Evolutionary conservation across 2,888 invertebrate species (phyloP), one percentile per base, ranked within the genome.

Genomic region (Opisthograptis luteolata): DNA sequence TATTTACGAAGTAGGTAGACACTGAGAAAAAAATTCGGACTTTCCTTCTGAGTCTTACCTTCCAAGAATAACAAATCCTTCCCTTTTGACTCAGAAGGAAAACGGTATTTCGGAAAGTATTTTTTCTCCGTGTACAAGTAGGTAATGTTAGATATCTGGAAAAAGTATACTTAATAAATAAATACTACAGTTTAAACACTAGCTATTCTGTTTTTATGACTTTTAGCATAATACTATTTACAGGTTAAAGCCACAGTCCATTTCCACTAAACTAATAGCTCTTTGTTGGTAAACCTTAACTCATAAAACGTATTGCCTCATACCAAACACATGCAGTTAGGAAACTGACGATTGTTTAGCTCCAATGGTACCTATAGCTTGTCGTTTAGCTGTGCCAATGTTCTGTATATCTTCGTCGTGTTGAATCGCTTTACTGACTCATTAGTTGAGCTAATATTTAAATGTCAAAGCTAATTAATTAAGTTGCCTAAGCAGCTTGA

Each of bases 261-360:
- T 25, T 25, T 10, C 25, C 3, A 25, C 10, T 10, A 25, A 25
- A 20, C 7, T 20, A 6, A 7, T 25, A 10, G 24, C 2, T 10
- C 25, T 25, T 25, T 25, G 25, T 25, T 1, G 25, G 0, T 25
- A 25, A 9, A 25, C 28, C 2, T 28, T 28, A 7, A 28, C 28
- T 28, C 28, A 13, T 34, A 34, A 34, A 20, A 20, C 19, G n/a
- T 20, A 20, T 34, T 34, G 14, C 20, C 12, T 34, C 34, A 34
- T 12, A 8, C 10, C 20, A 1, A 20, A 34, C 34, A 6, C 15
- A 31, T 31, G 4, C 17, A 9, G 9, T 25, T 25, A 9, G 31
- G 12, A 34, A 34, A 8, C 8, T 20, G 9, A 15, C 8, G 14
- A 9, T 17, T 31, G 17, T 31, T 31, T 15, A 31, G 17, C 31